Base-by-base conservation (phyloP, 2,797 vertebrate genomes). In the Lacerta viridis region DNA sequence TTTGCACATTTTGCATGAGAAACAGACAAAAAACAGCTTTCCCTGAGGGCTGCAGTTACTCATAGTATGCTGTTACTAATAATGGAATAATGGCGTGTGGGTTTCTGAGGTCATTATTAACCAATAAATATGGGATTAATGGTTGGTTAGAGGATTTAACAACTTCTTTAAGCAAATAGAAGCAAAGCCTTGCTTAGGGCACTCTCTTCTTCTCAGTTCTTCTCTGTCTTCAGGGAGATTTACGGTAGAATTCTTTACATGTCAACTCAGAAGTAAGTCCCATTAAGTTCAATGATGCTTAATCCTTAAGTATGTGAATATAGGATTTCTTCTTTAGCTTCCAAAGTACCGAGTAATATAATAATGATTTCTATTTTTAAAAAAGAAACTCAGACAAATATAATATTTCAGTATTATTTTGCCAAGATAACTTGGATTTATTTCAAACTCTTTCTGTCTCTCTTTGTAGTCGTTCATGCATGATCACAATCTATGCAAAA, bases 1-100 rank as follows among this genome's bases (percentile, higher is more conserved):
- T 66, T 88, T 85, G 77, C 79, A 59, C 39, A 50, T 90, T 89
- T 74, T 80, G 10, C 80, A 78, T 80, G 55, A 23, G 85, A 90
- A 92, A 87, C 86, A n/a, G 87, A 39, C 68, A 89, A 76, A 84
- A 50, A 92, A 87, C 71, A 2, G 4, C 29, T 92, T 92, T 55
- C 41, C 87, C 41, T 89, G 36, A 33, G 20, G 85, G 6, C 9
- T 86, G 69, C 82, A 83, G 4, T 88, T 86, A 81, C 84, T 87
- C 64, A 68, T 66, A 39, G 36, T 81, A 87, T 83, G 39, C 77
- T 87, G 59, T 36, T 76, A 90, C 91, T 87, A 92, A 43, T 84
- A 84, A 87, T 80, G 88, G 43, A 55, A 13, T 90, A 59, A 64
- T 50, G 41, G 20, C 25, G 0, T 91, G 39, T 76, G 23, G 69